phyloP scores from a whole-genome alignment of 2,113 vertebrate genomes.

The Pseudorectes ferrugineus region DNA sequence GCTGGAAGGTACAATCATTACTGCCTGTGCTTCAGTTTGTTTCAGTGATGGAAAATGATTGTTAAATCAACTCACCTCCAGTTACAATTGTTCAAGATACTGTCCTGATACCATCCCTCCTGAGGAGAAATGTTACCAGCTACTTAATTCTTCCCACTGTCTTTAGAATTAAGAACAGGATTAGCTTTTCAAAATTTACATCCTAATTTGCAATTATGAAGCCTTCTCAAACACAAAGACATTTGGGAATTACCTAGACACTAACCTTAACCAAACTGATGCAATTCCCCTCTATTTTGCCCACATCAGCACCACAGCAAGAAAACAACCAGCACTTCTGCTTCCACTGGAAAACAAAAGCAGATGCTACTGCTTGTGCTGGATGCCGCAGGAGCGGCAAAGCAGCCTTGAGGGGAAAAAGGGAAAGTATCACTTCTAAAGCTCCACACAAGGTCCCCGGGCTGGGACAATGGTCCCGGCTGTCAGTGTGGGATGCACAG shows the following conservation, averaged over 20 bases:
- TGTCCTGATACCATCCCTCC: not conserved
- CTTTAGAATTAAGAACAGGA: not conserved
- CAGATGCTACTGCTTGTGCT: not conserved
- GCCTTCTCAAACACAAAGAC: not conserved
- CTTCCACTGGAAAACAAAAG: not conserved
- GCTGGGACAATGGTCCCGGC: not conserved
- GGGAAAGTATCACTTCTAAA: not conserved
- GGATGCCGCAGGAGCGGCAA: rapidly evolving
- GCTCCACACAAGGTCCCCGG: not conserved
- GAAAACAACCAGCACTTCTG: not conserved
- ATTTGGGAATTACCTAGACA: not conserved
- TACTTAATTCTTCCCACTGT: not conserved
- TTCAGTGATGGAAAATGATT: not conserved
- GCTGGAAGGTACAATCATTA: not conserved
- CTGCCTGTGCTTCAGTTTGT: not conserved
- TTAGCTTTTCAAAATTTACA: not conserved
- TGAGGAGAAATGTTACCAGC: not conserved
- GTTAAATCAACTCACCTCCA: not conserved
- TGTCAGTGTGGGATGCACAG: not conserved
- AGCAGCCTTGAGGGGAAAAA: conserved; percentile 33
- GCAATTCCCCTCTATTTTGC: not conserved
- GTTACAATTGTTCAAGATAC: not conserved
- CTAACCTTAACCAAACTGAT: not conserved
- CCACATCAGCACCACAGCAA: not conserved
- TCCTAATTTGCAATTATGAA: not conserved